phyloP scores from a whole-genome alignment of 2,888 invertebrate species.

The Tolmerus cingulatus region DNA sequence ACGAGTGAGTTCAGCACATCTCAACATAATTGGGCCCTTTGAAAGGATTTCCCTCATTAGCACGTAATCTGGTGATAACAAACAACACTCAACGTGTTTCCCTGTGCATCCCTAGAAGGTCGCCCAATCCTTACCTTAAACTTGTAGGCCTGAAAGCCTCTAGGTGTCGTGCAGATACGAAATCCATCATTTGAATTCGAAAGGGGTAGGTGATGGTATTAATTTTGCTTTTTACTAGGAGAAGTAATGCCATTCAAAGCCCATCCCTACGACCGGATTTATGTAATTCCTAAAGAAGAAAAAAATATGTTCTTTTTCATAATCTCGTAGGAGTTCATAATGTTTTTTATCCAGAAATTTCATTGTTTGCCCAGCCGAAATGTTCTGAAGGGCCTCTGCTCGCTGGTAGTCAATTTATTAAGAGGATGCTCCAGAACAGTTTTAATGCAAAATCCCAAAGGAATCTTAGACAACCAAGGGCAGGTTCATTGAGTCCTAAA shows the following conservation, averaged over 20 bases:
- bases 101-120: neutral
- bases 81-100: neutral
- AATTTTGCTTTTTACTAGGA: neutral
- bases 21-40: neutral
- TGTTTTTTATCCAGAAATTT: neutral
- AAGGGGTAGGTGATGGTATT: neutral
- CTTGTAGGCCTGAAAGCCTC: neutral
- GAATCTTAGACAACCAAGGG: neutral
- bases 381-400: neutral
- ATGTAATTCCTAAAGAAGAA: neutral
- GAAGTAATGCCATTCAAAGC: neutral
- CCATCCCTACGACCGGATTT: neutral
- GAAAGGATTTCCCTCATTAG: neutral
- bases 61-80: neutral
- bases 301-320: neutral
- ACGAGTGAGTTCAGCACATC: neutral
- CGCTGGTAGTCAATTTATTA: slow-evolving; percentile 8
- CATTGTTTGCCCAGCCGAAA: neutral
- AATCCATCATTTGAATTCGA: neutral
- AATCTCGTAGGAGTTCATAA: neutral
- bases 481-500: slow-evolving; percentile 6
- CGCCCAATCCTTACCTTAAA: neutral
- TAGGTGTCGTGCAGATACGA: neutral
- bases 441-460: neutral
- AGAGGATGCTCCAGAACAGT: neutral